Evolutionary conservation across 2,797 vertebrate genomes (phyloP).

Genomic region (Vireo griseus): DNA sequence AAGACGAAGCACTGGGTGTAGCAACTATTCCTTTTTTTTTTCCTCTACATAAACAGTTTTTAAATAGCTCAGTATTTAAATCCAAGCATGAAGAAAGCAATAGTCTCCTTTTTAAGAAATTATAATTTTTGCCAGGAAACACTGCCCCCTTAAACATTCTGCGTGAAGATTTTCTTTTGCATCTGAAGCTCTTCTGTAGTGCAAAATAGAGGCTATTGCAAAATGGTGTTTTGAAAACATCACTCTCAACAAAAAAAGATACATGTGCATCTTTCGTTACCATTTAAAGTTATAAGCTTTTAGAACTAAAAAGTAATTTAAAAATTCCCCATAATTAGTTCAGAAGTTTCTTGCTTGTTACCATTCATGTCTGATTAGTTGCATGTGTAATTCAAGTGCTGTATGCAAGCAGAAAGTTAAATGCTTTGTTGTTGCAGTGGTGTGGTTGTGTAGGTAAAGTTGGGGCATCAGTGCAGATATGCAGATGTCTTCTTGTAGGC

Average conservation of each 20-base stretch:
- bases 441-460: neutral
- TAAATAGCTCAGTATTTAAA: constrained; percentile 24
- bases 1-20: constrained; percentile 1
- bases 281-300: neutral
- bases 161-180: neutral
- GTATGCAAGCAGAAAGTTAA: neutral
- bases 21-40: neutral
- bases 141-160: neutral
- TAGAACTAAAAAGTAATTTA: neutral
- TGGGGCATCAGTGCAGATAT: neutral
- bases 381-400: neutral
- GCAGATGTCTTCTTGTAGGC: neutral
- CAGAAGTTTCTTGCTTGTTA: neutral
- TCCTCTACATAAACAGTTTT: neutral
- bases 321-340: neutral
- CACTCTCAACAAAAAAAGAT: neutral
- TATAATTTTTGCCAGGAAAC: neutral
- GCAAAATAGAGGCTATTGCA: neutral
- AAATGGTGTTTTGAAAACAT: neutral
- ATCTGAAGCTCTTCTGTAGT: neutral
- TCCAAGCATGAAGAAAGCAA: neutral
- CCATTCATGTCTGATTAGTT: neutral
- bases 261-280: neutral
- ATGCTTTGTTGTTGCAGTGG: neutral
- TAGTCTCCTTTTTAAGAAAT: neutral